Base-by-base conservation (phyloP, 1,140 invertebrate species). In the Vollenhovia emeryi region DNA sequence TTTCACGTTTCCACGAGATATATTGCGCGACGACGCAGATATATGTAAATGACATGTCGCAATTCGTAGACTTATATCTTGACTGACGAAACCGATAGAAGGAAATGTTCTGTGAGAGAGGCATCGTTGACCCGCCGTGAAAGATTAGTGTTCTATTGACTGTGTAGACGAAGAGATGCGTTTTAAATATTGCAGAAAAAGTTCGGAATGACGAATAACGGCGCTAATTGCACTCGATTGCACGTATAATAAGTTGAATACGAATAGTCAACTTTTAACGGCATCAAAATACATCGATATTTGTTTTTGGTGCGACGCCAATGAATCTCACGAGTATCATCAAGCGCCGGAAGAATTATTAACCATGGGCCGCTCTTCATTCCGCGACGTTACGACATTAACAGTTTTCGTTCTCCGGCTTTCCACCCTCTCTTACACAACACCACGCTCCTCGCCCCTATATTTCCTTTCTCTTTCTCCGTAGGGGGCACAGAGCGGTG, bases 381-480 rank as follows among this genome's bases (percentile, higher is more conserved):
- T 76, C 71, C n/a, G 48, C 84, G 64, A 85, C 60, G 75, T 85
- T 82, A 85, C 84, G 75, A 85, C 84, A 66, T 85, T 85, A 85
- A 82, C 84, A 80, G 84, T 82, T 85, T 69, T 85, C 84, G 75
- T 68, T 80, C 76, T 57, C 75, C 52, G 45, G 74, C 48, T 57
- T 82, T 82, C 50, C 85, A 52, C 68, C 68, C 85, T 73, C 33
- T 27, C 79, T 86, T 33, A 36, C 36, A 68, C 85, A 80, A 68
- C 60, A 66, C 59, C 75, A 68, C 52, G 50, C 75, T 71, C 76
- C 40, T 62, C 78, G 33, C 30, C 55, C 27, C 43, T 33, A 68
- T 66, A 73, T 75, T 40, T 57, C 52, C 30, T 74, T 76, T 71
- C 83, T 68, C 57, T 52, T 73, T 55, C 43, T 59, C 21, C 79